Evolutionary conservation across 2,113 vertebrate genomes (phyloP).

Genomic region (Callopanchax toddi): DNA sequence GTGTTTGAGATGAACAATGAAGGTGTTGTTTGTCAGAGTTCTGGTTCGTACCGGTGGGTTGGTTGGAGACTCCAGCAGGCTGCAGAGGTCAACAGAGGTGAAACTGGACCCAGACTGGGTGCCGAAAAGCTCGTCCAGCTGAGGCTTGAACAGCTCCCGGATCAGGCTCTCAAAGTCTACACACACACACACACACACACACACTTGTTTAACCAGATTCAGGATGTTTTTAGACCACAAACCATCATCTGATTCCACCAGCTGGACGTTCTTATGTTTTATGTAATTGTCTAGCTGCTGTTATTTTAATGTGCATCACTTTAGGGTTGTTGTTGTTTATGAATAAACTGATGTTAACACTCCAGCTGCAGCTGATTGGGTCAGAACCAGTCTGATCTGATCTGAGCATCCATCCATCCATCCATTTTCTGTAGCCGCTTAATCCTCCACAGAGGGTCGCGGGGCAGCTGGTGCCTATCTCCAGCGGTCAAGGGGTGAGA

Average conservation of each 20-base stretch:
- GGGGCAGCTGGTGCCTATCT: no score
- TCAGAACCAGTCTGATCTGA: no score
- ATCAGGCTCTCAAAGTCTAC: constrained; percentile 85
- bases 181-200: background rate
- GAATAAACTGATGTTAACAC: no score
- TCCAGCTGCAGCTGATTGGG: no score
- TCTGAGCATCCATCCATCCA: no score
- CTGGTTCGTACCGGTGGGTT: constrained; percentile 54
- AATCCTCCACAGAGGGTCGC: no score
- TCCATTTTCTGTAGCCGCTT: no score
- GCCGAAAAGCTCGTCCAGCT: constrained; percentile 66
- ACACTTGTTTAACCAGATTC: background rate
- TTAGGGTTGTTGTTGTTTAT: no score
- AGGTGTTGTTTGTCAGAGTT: background rate
- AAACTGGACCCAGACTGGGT: constrained; percentile 39
- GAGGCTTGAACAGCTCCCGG: constrained; percentile 81
- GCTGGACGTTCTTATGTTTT: no score
- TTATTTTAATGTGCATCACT: no score
- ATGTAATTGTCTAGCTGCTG: no score
- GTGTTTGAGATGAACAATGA: background rate
- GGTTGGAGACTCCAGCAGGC: constrained; percentile 71
- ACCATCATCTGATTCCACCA: background rate
- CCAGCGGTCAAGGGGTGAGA: no score
- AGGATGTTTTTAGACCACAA: background rate
- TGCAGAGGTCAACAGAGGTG: constrained; percentile 67